Base-by-base conservation (phyloP, 2,797 vertebrate species). In the Odontamblyopus lacepedii region DNA sequence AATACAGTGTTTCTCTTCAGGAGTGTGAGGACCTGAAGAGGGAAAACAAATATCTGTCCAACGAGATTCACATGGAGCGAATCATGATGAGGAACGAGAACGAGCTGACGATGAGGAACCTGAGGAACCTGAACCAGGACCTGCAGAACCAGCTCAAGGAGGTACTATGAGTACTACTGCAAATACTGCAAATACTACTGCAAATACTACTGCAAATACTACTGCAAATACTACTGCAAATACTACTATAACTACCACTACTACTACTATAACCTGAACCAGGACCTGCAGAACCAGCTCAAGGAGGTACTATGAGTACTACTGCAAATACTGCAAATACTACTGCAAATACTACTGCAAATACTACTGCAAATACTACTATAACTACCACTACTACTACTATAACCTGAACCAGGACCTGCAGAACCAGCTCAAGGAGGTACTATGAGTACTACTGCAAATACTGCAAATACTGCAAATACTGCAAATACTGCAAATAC, bases 11-110 rank as follows among this genome's bases (percentile, higher is more conserved):
- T 38, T 9, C 35, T 38, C 35, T 38, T 63, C 83, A 95, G 94
- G 94, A 95, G 89, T 95, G 94, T 15, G 94, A 95, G 68, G 94
- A 95, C 64, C 85, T 95, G 74, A 95, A 87, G 75, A 94, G 92
- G 70, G 92, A 95, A 76, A 95, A 95, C 85, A 95, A 94, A 81
- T 92, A 87, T 75, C 69, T 95, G 44, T 88, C 88, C 12, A 94
- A 92, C 1, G 94, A 95, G 83, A 93, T 95, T 82, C 93, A 94
- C 81, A 93, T 94, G 93, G 95, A 95, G 85, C 86, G 93, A 79
- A 92, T 94, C 71, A 74, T 88, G 87, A 94, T 95, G 94, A 91
- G 94, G 78, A 92, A 93, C 0, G 94, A 95, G 88, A 95, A 69
- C 27, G 94, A 95, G 67, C 85, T 95, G 64, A 94, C 92, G 76